Percentiles rank a stretch among this genome's conserved stretches.
Conservation (phyloP, 1,140 invertebrate species). For the Drosophila lacertosa region DNA sequence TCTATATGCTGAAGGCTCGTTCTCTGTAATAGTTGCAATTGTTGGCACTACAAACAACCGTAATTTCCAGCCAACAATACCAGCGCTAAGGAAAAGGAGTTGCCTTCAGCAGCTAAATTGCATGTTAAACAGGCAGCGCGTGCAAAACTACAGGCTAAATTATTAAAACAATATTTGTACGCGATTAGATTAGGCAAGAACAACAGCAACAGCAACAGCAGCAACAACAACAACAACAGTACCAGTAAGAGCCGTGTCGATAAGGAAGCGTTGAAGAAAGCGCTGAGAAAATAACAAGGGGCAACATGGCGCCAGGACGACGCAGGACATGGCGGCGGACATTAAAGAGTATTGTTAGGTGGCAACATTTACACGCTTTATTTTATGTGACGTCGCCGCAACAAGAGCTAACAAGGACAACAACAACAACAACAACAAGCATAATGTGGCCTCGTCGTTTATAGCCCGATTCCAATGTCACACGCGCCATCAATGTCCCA, state of each 20-base stretch:
- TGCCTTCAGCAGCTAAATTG: constrained; percentile 61
- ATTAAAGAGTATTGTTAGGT: constrained; percentile 40
- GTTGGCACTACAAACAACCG: constrained; percentile 68
- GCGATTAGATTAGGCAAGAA: constrained; percentile 54
- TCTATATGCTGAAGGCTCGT: no score
- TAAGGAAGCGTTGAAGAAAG: neutral
- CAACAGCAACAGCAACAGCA: neutral
- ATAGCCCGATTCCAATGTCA: constrained; percentile 39
- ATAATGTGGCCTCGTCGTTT: constrained; percentile 38
- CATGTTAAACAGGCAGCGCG: constrained; percentile 47
- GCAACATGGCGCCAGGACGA: constrained; percentile 61
- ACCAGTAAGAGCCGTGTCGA: no score
- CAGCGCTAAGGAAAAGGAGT: neutral
- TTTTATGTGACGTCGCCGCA: constrained; percentile 50
- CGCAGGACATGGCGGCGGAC: constrained; percentile 10
- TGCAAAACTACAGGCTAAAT: constrained; percentile 53
- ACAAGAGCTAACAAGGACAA: constrained; percentile 18
- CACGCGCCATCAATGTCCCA: constrained; percentile 24
- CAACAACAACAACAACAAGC: constrained; percentile 29
- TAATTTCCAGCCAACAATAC: constrained; percentile 66
- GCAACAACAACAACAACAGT: neutral
- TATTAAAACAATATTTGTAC: constrained; percentile 77
- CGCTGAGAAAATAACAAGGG: constrained; percentile 22
- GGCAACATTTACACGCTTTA: constrained; percentile 72
- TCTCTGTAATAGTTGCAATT: constrained; percentile 62